Base-by-base conservation (phyloP, 1,140 invertebrate species). In the Arion vulgaris region DNA sequence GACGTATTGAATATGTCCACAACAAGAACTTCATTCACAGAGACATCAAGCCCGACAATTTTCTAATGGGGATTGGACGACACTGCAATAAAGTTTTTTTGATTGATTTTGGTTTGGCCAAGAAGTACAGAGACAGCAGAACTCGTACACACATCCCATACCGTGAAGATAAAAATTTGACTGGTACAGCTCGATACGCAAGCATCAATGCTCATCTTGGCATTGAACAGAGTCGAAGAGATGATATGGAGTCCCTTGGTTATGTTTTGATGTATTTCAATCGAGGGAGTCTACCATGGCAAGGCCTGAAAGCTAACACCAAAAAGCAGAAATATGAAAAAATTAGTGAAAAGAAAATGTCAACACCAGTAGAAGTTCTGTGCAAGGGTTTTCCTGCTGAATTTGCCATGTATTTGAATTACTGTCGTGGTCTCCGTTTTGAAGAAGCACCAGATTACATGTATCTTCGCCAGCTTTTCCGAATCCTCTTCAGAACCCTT, bases 321-420 rank as follows among this genome's bases (percentile, higher is more conserved):
- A 98, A 98, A 93, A 98, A 98, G 92, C 97, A 98, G 92, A 98
- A 98, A 90, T 98, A 99, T 92, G 97, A 99, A 92, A 97, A 97
- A 93, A 99, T 99, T 91, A 97, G 96, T 92, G 97, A 99, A 93
- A 98, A 98, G 93, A 98, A 98, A 93, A 98, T 98, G 97, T 97
- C 97, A 41, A 98, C 97, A 11, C 96, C 97, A 36, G 96, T 98
- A 84, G 97, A 98, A 94, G 95, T 97, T 85, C 94, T 98, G 83
- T 98, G 97, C 94, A 98, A 97, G 94, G 96, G 97, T 79, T 98
- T 96, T 93, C 97, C 97, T 86, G 97, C 97, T 68, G 98, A 99
- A 94, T 99, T 99, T 93, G 95, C 97, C 62, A 98, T 98, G 97
- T 99, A 99, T 94, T 94, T 99, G 92, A 98, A 98, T 93, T 99